Conservation (phyloP, 2,113 vertebrate genomes). For the Varanus salvator region DNA sequence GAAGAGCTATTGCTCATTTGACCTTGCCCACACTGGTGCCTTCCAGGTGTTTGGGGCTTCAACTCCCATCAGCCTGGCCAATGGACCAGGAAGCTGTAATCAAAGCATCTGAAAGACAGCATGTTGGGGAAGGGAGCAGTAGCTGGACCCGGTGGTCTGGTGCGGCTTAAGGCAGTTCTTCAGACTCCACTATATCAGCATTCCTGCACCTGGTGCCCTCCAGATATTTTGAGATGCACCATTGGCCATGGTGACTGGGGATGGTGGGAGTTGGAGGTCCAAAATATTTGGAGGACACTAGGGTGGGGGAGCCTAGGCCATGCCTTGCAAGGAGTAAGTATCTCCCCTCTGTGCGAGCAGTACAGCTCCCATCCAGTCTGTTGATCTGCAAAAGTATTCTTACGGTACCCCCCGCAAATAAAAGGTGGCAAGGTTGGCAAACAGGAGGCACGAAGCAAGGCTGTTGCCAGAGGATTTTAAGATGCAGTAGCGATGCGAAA, state of each 20-base stretch:
- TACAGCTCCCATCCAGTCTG: too few relatives aligned
- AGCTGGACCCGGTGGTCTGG: neutral
- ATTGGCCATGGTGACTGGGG: too few relatives aligned
- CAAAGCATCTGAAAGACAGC: neutral
- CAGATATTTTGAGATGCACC: too few relatives aligned
- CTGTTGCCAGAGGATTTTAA: constrained; percentile 76
- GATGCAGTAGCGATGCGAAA: constrained; percentile 82
- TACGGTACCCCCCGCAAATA: constrained; percentile 40
- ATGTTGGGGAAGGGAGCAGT: neutral
- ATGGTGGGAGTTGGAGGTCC: too few relatives aligned
- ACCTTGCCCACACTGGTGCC: too few relatives aligned
- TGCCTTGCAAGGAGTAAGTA: constrained; percentile 52
- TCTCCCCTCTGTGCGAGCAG: constrained; percentile 47
- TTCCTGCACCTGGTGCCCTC: too few relatives aligned
- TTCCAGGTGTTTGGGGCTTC: too few relatives aligned
- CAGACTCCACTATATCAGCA: too few relatives aligned
- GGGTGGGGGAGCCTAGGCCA: neutral
- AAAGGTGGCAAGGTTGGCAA: constrained; percentile 56
- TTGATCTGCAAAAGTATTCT: constrained; percentile 72
- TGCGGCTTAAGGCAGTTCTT: neutral
- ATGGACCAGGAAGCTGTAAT: neutral
- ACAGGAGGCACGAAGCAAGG: constrained; percentile 56
- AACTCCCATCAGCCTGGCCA: neutral
- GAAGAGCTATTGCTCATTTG: neutral
- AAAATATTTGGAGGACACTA: too few relatives aligned